Base-by-base conservation (phyloP, 2,888 invertebrate genomes). In the Erannis defoliaria region DNA sequence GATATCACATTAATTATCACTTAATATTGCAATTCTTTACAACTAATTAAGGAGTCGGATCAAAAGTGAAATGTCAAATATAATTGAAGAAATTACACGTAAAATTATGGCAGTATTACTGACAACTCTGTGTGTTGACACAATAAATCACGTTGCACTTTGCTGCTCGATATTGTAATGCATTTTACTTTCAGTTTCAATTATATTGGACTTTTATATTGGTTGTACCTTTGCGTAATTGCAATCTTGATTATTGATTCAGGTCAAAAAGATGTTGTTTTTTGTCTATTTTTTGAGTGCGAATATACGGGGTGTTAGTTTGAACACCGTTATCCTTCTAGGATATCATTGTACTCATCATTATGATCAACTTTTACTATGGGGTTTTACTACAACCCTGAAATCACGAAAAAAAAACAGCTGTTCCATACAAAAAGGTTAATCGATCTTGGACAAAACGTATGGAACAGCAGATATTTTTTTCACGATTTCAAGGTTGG, bases 11-110 rank as follows among this genome's bases (percentile, higher is more conserved):
- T 63, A 45, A 54, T 62, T 51, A 53, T 26, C 54, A 51, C 46
- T 50, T 58, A 60, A 58, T 59, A 57, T 21, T 45, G 62, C 55
- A 68, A 68, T 66, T 55, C 67, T 74, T 76, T 71, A 64, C 19
- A 48, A 55, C 71, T 78, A 78, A 78, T 81, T 81, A 78, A 54
- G 72, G 33, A 74, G 67, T 70, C 64, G 42, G 60, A 71, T 63
- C 55, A 58, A 10, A 57, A 73, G 66, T 74, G 60, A 78, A 81
- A 81, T 78, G 78, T 74, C 77, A 78, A 70, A 78, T 68, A 64
- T 78, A 80, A 80, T 80, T 77, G 70, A 72, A 65, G 64, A 66
- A 77, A 80, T 80, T 78, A 71, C 70, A 68, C 56, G 68, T 19
- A 72, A 72, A 77, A 68, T 68, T 71, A 73, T 66, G 54, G 21